Percentiles rank a stretch among this genome's conserved stretches.
These are phyloP conservation scores for Caenorhabditis doughertyi DNA, from an alignment of 2,888 invertebrate species.

Conservation along the genomic window DNA sequence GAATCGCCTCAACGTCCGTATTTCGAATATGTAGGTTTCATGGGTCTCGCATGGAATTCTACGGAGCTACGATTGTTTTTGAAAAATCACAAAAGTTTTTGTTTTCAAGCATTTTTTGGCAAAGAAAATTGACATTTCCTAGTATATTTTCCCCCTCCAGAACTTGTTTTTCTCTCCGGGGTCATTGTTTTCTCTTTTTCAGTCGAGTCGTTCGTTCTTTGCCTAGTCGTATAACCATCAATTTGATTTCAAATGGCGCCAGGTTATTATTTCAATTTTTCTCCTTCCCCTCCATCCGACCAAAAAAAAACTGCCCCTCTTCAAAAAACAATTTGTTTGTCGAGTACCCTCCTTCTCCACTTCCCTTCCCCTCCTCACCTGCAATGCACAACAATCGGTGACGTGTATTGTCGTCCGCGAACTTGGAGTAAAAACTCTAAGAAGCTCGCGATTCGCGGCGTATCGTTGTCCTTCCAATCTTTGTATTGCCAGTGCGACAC, in stretches of 20 bases:
- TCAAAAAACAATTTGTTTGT: conserved; percentile 12
- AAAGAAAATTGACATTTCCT: too few relatives aligned
- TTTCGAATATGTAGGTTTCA: too few relatives aligned
- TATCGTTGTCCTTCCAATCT: conserved; percentile 59
- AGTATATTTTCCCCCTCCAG: too few relatives aligned
- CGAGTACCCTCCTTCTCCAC: not conserved
- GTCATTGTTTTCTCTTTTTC: not conserved
- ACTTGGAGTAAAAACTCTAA: conserved; percentile 57
- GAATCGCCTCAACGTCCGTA: too few relatives aligned
- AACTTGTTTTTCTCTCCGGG: not conserved
- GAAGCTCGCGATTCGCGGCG: conserved; percentile 43
- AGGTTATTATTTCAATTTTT: not conserved
- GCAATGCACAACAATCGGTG: conserved; percentile 81
- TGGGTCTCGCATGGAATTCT: too few relatives aligned
- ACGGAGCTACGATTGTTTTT: too few relatives aligned
- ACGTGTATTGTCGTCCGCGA: conserved; percentile 49
- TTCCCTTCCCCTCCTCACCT: conserved; percentile 55
- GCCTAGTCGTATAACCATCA: too few relatives aligned
- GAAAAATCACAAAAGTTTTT: too few relatives aligned
- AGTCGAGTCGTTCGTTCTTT: too few relatives aligned
- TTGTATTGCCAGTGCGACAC: conserved; percentile 60
- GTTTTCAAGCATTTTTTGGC: too few relatives aligned
- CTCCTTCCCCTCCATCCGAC: not conserved
- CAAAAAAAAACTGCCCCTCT: not conserved
- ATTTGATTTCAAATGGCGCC: too few relatives aligned